A percentile compares a stretch with the other conserved stretches of the same genome.
These are phyloP conservation scores for Pterois miles DNA, from an alignment of 2,797 vertebrate species.

Conservation along the genomic window DNA sequence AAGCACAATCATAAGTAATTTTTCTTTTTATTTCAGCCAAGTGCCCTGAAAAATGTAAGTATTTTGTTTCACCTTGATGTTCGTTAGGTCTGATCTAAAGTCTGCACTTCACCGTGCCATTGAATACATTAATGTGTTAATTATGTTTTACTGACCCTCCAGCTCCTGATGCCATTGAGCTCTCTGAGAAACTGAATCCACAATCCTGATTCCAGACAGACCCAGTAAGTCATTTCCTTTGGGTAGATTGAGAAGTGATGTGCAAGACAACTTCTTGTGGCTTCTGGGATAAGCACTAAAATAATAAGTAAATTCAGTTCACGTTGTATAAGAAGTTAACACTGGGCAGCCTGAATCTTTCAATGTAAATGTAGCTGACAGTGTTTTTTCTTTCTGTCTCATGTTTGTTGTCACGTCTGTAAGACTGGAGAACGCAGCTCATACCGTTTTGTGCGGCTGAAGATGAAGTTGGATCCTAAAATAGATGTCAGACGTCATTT, in stretches of 20 bases:
- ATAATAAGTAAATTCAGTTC: background rate
- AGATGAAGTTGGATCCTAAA: too few relatives aligned
- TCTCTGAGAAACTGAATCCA: background rate
- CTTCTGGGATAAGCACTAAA: too few relatives aligned
- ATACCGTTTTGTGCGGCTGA: too few relatives aligned
- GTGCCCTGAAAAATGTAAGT: background rate
- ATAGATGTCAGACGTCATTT: too few relatives aligned
- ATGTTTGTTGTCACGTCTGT: background rate
- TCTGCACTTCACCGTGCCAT: too few relatives aligned
- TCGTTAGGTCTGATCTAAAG: too few relatives aligned
- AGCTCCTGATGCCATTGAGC: background rate
- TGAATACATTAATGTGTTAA: too few relatives aligned
- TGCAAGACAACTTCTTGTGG: background rate
- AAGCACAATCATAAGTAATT: too few relatives aligned
- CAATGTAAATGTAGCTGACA: background rate
- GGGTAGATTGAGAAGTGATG: background rate
- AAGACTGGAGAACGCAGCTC: background rate
- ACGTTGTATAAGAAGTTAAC: too few relatives aligned
- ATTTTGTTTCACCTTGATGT: background rate
- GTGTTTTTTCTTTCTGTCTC: background rate
- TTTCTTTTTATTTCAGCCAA: background rate
- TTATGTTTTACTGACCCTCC: background rate
- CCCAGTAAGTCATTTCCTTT: background rate
- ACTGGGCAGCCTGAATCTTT: background rate
- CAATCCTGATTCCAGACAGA: background rate